Evolutionary conservation across 2,888 invertebrate species (phyloP), one percentile per base, ranked within the genome.

Genomic region (Bellardia pandia): DNA sequence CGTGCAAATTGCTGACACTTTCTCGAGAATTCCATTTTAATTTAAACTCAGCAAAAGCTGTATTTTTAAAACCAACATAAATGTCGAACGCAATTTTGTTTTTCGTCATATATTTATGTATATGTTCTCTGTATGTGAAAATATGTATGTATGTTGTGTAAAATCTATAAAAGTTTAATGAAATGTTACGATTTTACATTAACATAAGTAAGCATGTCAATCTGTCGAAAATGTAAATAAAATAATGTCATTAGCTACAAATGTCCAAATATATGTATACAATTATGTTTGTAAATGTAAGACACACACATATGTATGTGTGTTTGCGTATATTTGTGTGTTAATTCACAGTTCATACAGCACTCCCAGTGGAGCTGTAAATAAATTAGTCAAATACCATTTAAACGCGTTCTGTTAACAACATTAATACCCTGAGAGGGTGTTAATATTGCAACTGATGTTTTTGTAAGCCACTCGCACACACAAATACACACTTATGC

Each of bases 331-430:
- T 60, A 30, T 14, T 40, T 45, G 37, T 51, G 37, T 16, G 11
- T 75, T 1, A 71, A 4, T 33, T 13, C 40, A 64, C 8, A 64
- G 60, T 62, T 53, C 23, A 74, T 72, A n/a, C 3, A 56, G n/a
- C 23, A 79, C 40, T 68, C 81, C 74, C 74, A 40, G 45, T 45
- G 58, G 81, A 68, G 68, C 68, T 81, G 68, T 81, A 75, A 81
- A 81, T 81, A 75, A 81, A 75, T 81, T 75, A 81, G 66, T 81
- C 66, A 68, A 68, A 68, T 81, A 40, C 74, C n/a, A 66, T 75
- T 58, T 75, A 75, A 81, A 66, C 56, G 66, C 58, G 30, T 68
- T 81, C 58, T 74, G 23, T 75, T 81, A 81, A 72, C 53, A 80
- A 64, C 16, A 72, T 64, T 64, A 80, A 66, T 56, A 58, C 66